A percentile compares a stretch with the other conserved stretches of the same genome.
phyloP scores from a whole-genome alignment of 2,113 vertebrate genomes.

The Nothocercus julius region DNA sequence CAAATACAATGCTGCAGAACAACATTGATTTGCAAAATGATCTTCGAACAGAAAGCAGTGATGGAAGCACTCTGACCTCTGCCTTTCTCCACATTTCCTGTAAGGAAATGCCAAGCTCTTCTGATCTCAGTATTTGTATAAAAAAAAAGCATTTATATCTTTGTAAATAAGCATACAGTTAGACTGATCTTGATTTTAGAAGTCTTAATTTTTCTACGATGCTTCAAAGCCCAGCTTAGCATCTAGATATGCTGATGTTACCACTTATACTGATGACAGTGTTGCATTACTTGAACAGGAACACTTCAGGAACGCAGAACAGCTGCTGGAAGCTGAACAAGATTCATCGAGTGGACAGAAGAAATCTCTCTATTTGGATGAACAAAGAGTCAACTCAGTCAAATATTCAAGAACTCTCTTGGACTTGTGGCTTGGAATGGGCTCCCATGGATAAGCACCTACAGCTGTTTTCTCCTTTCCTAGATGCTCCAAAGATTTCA shows the following conservation, averaged over 20 bases:
- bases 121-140: slow-evolving; percentile 59
- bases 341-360: neutral
- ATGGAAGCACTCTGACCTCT: neutral
- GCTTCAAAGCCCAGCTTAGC: slow-evolving; percentile 43
- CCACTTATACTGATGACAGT: neutral
- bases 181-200: slow-evolving; percentile 54
- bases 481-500: neutral
- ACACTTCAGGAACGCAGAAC: slow-evolving; percentile 22
- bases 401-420: neutral
- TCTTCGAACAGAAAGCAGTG: neutral
- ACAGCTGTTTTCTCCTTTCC: neutral
- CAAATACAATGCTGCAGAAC: slow-evolving; percentile 21
- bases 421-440: neutral
- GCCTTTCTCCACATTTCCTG: neutral
- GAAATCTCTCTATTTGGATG: neutral
- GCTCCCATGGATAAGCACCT: neutral
- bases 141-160: slow-evolving; percentile 64
- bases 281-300: neutral
- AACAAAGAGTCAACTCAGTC: neutral
- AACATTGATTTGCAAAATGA: slow-evolving; percentile 20
- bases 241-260: slow-evolving; percentile 40
- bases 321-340: neutral
- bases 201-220: slow-evolving; percentile 51
- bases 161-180: slow-evolving; percentile 58
- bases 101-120: slow-evolving; percentile 46